Conservation (phyloP, 2,888 invertebrate genomes). For the Athalia circularis region DNA sequence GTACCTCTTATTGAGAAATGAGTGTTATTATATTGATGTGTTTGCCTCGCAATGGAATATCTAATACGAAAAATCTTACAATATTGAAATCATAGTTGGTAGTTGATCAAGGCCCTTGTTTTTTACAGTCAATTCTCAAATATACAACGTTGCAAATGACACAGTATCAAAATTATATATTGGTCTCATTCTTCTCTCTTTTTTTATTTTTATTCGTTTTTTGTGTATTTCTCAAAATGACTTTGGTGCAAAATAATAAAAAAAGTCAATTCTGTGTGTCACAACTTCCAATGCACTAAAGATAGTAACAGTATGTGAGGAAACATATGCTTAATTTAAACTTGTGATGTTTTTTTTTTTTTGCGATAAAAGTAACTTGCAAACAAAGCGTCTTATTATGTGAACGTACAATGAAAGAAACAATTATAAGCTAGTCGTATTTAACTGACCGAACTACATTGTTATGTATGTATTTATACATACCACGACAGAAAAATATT, state of each 20-base stretch:
- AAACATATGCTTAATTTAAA: not conserved
- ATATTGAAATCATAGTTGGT: not conserved
- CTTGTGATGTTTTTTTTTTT: not conserved
- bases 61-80: not conserved
- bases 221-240: not conserved
- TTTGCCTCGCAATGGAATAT: not conserved
- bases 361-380: not conserved
- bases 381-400: not conserved
- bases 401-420: not conserved
- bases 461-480: not conserved
- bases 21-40: conserved; percentile 3
- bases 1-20: not conserved
- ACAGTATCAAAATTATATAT: conserved; percentile 19
- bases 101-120: not conserved
- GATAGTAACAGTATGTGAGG: not conserved
- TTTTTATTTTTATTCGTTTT: not conserved
- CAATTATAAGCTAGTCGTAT: not conserved
- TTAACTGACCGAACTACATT: not conserved
- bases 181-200: not conserved
- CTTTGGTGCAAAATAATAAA: conserved; percentile 3
- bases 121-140: not conserved
- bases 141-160: not conserved
- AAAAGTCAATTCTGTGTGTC: not conserved
- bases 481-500: conserved; percentile 5
- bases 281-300: too few species aligned